A percentile compares a stretch with the other conserved stretches of the same genome.
Conservation (phyloP, 2,113 vertebrate genomes). For the Manacus vitellinus region DNA sequence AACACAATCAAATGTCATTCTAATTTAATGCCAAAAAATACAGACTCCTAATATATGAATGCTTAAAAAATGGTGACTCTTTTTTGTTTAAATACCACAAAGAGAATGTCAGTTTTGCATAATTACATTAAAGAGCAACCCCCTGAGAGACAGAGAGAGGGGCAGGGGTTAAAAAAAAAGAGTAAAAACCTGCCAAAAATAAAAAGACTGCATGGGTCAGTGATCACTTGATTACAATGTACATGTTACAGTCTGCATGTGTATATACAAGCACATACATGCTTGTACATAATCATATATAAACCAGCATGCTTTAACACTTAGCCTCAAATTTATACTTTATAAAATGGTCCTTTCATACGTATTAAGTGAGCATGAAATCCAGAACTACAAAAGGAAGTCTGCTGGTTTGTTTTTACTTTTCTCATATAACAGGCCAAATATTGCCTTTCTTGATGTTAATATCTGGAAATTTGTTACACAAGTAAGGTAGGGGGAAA, state of each 20-base stretch:
- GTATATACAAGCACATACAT: constrained; percentile 17
- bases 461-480: constrained; percentile 72
- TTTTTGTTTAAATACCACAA: constrained; percentile 52
- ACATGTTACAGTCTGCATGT: constrained; percentile 1
- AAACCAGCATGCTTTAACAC: constrained; percentile 18
- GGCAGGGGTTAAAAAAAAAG: background rate
- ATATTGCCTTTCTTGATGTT: constrained; percentile 65
- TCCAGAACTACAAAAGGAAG: constrained; percentile 72
- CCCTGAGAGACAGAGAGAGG: background rate
- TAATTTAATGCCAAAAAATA: constrained; percentile 68
- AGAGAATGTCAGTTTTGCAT: constrained; percentile 63
- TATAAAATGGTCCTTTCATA: constrained; percentile 33
- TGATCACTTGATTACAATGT: constrained; percentile 40
- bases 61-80: constrained; percentile 55
- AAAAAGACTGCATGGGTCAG: constrained; percentile 56
- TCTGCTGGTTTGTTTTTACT: constrained; percentile 59
- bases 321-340: background rate
- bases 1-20: constrained; percentile 60
- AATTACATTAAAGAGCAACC: constrained; percentile 68
- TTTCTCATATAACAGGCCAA: constrained; percentile 62
- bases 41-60: constrained; percentile 50
- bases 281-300: background rate
- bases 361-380: constrained; percentile 59
- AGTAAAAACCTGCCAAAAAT: constrained; percentile 59
- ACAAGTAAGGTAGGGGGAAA: constrained; percentile 53